phyloP scores from a whole-genome alignment of 2,888 invertebrate genomes.

The Alloplasta piceator region DNA sequence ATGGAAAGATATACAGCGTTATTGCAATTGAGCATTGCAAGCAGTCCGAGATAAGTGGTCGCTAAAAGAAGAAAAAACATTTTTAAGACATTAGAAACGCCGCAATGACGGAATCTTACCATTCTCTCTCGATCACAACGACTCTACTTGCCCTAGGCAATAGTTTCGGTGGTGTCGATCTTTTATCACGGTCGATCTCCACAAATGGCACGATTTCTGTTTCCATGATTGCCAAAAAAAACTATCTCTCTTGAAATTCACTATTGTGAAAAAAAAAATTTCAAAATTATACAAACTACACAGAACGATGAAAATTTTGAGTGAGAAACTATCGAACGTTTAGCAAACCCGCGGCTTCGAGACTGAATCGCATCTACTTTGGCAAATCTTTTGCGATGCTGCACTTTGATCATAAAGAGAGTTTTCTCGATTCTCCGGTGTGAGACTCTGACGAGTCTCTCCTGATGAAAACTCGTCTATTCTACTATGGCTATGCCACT shows the following conservation, averaged over 20 bases:
- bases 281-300: neutral
- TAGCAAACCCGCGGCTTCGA: neutral
- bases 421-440: too few relatives aligned
- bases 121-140: conserved; percentile 73
- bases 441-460: conserved; percentile 39
- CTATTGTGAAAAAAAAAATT: neutral
- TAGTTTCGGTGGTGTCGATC: conserved; percentile 59
- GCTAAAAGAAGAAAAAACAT: too few relatives aligned
- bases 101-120: conserved; percentile 71
- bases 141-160: conserved; percentile 73
- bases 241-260: neutral
- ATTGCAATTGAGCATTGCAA: too few relatives aligned
- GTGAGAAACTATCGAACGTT: too few relatives aligned
- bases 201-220: conserved; percentile 79
- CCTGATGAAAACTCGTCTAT: conserved; percentile 53
- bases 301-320: too few relatives aligned
- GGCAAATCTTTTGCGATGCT: conserved; percentile 20
- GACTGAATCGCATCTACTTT: conserved; percentile 30
- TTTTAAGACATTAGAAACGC: too few relatives aligned
- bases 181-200: conserved; percentile 69
- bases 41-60: too few relatives aligned
- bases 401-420: too few relatives aligned
- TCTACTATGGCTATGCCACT: conserved; percentile 59
- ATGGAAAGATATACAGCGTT: too few relatives aligned
- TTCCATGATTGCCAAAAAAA: conserved; percentile 70